Percentiles rank a stretch among this genome's conserved stretches.
These are phyloP conservation scores for Cercopithecus mona DNA, from an alignment of 2,113 vertebrate genomes.

Conservation along the genomic window DNA sequence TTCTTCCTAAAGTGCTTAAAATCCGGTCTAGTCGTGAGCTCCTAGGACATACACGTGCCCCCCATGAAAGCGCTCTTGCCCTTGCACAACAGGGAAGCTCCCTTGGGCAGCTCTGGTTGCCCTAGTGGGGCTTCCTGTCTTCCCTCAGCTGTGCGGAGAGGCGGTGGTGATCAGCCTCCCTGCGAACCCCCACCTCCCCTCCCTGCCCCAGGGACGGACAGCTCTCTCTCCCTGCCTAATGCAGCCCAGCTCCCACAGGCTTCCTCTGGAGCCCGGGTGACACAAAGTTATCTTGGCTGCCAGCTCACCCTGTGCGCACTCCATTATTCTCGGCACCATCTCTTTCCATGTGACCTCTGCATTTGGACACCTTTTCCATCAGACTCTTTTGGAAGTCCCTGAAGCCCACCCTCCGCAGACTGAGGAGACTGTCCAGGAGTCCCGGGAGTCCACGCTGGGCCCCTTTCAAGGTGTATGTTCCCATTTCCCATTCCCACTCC, in stretches of 20 bases:
- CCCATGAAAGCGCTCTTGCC: not conserved
- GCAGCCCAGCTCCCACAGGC: not conserved
- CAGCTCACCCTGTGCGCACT: accelerated
- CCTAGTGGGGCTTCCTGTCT: not conserved
- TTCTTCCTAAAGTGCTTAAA: not conserved
- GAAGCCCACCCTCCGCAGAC: not conserved
- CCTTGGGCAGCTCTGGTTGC: not conserved
- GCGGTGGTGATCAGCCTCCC: not conserved
- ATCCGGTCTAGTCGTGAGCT: not conserved
- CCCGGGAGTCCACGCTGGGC: not conserved
- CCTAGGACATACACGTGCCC: accelerated
- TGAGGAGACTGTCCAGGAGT: not conserved
- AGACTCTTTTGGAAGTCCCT: not conserved
- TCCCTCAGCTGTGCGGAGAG: not conserved
- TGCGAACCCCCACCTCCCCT: not conserved
- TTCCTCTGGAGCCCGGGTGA: not conserved
- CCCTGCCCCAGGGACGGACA: not conserved
- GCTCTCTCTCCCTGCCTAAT: not conserved
- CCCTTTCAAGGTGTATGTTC: slow-evolving; percentile 53
- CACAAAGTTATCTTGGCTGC: not conserved
- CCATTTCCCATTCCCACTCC: not conserved
- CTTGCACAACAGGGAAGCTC: accelerated
- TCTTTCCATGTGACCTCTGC: not conserved
- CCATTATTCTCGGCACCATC: not conserved
- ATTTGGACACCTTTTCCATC: not conserved